Conservation (phyloP, 2,888 invertebrate genomes). For the Polydrusus pterygomalis region DNA sequence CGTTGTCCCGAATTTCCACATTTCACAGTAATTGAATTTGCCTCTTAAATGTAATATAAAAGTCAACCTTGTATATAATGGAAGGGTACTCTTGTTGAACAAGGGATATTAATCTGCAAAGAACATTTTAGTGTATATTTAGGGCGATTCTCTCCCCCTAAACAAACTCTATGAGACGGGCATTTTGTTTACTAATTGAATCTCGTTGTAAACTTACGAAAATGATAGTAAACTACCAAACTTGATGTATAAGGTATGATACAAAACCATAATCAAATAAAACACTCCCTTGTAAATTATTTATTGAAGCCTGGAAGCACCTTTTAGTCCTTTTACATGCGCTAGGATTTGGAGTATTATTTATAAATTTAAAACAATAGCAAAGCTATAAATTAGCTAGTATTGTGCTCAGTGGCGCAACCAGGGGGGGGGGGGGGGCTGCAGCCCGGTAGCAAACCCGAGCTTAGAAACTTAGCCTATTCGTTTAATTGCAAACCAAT, state of each 20-base stretch:
- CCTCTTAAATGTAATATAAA: slow-evolving; percentile 56
- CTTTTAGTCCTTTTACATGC: slow-evolving; percentile 28
- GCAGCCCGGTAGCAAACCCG: too few species aligned
- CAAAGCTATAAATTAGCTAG: slow-evolving; percentile 30
- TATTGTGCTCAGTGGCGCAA: neutral
- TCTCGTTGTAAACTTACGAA: slow-evolving; percentile 52
- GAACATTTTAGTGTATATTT: slow-evolving; percentile 57
- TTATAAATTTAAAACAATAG: slow-evolving; percentile 50
- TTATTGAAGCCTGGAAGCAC: slow-evolving; percentile 39
- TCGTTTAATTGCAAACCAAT: too few species aligned
- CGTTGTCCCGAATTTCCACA: slow-evolving; percentile 45
- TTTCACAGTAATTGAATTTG: slow-evolving; percentile 55
- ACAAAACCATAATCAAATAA: slow-evolving; percentile 55
- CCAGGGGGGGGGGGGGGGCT: too few species aligned
- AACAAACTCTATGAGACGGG: slow-evolving; percentile 53
- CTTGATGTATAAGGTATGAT: slow-evolving; percentile 48
- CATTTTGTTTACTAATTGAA: slow-evolving; percentile 57
- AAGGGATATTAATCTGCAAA: slow-evolving; percentile 57
- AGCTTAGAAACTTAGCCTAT: too few species aligned
- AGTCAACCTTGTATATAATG: slow-evolving; percentile 55
- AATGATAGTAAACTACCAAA: slow-evolving; percentile 54
- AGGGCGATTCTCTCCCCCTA: slow-evolving; percentile 53
- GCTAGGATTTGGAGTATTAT: slow-evolving; percentile 42
- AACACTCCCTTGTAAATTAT: slow-evolving; percentile 45
- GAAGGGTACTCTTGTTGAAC: slow-evolving; percentile 55